A percentile compares a stretch with the other conserved stretches of the same genome.
Evolutionary conservation across 1,140 invertebrate genomes (phyloP).

Genomic region (Lepidurus couesii): DNA sequence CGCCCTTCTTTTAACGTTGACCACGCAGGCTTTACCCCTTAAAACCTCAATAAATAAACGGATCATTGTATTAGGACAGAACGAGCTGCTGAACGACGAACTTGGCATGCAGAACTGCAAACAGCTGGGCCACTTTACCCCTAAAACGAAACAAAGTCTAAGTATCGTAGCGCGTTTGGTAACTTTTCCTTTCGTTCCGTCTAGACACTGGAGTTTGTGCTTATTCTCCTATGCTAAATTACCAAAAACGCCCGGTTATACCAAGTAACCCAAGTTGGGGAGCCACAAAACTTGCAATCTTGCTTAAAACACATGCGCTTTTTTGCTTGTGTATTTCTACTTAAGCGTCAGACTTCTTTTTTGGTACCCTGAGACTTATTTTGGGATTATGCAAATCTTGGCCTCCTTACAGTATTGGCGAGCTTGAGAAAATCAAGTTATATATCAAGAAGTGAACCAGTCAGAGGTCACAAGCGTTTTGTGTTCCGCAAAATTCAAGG

Average conservation of each 20-base stretch:
- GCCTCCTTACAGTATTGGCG: background rate
- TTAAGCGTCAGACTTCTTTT: too few relatives aligned
- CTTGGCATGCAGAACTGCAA: background rate
- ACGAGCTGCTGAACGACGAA: background rate
- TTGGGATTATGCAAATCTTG: background rate
- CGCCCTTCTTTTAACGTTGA: too few relatives aligned
- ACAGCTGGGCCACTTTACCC: background rate
- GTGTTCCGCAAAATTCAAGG: too few relatives aligned
- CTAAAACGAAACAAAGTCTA: background rate
- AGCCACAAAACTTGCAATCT: background rate
- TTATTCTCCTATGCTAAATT: background rate
- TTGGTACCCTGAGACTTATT: background rate
- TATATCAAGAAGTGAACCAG: background rate
- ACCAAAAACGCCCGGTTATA: too few relatives aligned
- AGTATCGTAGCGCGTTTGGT: background rate
- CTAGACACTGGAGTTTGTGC: background rate
- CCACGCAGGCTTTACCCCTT: too few relatives aligned
- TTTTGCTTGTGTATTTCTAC: background rate
- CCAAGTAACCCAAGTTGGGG: too few relatives aligned
- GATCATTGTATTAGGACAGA: background rate
- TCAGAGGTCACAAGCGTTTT: background rate
- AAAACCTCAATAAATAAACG: background rate
- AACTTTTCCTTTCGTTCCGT: background rate
- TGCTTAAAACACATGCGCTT: background rate
- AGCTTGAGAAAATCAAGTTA: background rate